phyloP scores from a whole-genome alignment of 2,113 vertebrate genomes.

The Copsychus sechellarum region DNA sequence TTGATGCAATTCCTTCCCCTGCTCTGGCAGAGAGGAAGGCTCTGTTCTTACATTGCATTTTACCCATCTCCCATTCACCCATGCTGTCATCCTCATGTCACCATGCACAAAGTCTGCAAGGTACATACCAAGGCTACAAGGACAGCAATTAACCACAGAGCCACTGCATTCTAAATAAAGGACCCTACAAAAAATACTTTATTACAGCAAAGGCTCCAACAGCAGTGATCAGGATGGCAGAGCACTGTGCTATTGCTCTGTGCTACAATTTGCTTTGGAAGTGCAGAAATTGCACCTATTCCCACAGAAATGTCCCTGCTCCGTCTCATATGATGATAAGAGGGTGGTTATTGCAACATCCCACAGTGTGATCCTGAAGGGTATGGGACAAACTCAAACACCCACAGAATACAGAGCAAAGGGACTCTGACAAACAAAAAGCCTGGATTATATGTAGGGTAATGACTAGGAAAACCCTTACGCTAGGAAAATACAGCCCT shows the following conservation, averaged over 20 bases:
- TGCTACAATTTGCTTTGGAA: neutral
- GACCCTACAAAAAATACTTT: neutral
- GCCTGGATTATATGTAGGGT: neutral
- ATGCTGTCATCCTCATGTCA: neutral
- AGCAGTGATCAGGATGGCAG: accelerated
- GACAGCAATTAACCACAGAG: neutral
- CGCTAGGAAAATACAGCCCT: slow-evolving; percentile 2
- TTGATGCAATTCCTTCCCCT: neutral
- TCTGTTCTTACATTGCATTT: neutral
- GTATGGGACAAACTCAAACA: slow-evolving; percentile 11
- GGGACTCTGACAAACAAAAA: neutral
- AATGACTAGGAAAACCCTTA: slow-evolving; percentile 34
- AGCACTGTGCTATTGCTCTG: neutral
- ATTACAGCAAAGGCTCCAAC: neutral
- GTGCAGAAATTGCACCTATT: neutral
- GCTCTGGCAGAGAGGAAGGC: neutral
- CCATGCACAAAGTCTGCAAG: neutral
- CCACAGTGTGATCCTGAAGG: neutral
- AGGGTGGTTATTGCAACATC: neutral
- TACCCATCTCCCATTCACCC: neutral
- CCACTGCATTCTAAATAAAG: neutral
- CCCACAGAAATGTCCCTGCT: neutral
- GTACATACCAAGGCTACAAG: neutral
- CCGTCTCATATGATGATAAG: neutral
- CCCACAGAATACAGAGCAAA: neutral